Evolutionary conservation across 2,113 vertebrate species (phyloP).

Genomic region (Chlorocebus sabaeus): DNA sequence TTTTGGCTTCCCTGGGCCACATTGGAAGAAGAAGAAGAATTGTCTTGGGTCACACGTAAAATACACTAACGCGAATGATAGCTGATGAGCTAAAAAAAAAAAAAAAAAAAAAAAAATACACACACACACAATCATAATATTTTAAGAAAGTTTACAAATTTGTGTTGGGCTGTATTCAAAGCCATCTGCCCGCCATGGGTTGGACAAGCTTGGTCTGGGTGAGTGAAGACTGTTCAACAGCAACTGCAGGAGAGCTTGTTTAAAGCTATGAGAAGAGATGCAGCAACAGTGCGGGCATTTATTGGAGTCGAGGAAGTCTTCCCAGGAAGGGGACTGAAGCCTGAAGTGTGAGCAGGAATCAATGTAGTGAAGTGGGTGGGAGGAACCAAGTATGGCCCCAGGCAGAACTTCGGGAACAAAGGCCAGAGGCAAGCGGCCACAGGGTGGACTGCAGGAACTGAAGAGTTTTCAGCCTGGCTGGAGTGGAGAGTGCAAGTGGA

Average conservation of each 20-base stretch:
- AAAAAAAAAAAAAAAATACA: too few species aligned
- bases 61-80: too few species aligned
- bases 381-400: too few species aligned
- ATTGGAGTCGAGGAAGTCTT: neutral
- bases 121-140: too few species aligned
- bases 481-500: fast-evolving
- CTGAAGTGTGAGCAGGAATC: neutral
- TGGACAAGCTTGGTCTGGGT: too few species aligned
- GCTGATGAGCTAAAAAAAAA: too few species aligned
- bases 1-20: too few species aligned
- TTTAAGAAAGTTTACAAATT: too few species aligned
- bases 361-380: neutral
- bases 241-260: fast-evolving
- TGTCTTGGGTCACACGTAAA: too few species aligned
- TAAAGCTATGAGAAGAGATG: neutral
- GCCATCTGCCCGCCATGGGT: too few species aligned
- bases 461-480: neutral
- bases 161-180: too few species aligned
- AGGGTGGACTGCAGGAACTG: neutral
- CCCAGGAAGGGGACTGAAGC: neutral
- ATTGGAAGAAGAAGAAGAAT: too few species aligned
- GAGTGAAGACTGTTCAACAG: neutral
- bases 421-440: neutral
- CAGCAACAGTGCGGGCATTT: fast-evolving
- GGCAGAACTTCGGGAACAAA: neutral